Evolutionary conservation across 2,888 invertebrate species (phyloP), one percentile per base, ranked within the genome.

Genomic region (Furcula furcula): DNA sequence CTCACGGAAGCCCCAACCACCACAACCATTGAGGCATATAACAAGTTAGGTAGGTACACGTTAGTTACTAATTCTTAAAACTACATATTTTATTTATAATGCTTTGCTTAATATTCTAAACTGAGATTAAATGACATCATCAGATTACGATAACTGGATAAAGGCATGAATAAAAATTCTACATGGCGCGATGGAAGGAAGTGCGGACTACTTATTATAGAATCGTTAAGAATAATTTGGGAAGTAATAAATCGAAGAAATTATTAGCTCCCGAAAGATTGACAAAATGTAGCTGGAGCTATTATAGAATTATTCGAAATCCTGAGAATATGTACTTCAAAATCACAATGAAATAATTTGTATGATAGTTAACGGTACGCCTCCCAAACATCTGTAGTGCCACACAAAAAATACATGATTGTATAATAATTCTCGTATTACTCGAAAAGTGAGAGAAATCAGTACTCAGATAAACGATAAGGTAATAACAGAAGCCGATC

Each of bases 401-500:
- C 33, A 53, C 33, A 53, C 42, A 60, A 60, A 61, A 65, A 71
- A 75, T 52, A 67, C 65, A 74, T 72, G 65, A 55, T 42, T 57
- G 53, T 59, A 78, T 79, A 83, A 86, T 79, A 61, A 64, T 59
- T 66, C 74, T 83, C 76, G 72, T 77, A 84, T 86, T 82, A 80
- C 82, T 75, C 51, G 41, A 78, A 72, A 74, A 82, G 83, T 82
- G 83, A 80, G 82, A 84, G 78, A 85, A 81, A 85, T 82, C 79
- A 72, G 58, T 73, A 68, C 58, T 59, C 60, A 66, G 78, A 81
- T 81, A 76, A 76, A 74, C 72, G 86, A 86, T 85, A 83, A 86
- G 83, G 83, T 76, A 83, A 84, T 86, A 85, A 79, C 87, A 84
- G 87, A 72, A 87, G 87, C 84, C 66, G 83, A 82, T 85, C 76